These are phyloP conservation scores for Chrysocyon brachyurus DNA, from an alignment of 2,797 vertebrate species.

Conservation along the genomic window DNA sequence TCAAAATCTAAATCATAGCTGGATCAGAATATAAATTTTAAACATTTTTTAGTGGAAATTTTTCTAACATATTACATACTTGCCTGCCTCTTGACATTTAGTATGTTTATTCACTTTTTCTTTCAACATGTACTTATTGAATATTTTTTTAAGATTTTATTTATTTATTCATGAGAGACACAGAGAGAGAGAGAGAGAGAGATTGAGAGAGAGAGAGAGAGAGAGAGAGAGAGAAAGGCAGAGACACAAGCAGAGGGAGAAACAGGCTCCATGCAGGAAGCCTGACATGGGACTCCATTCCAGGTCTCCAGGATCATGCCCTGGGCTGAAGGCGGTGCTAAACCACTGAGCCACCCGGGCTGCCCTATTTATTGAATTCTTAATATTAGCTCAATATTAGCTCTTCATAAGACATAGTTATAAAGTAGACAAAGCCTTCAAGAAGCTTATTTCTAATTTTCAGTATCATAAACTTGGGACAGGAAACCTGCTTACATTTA, in stretches of 20 bases:
- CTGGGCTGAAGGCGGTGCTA: too few species aligned
- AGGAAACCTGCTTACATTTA: not conserved
- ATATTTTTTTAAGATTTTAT: not conserved
- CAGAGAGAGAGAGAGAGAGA: too few species aligned
- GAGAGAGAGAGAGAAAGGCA: too few species aligned
- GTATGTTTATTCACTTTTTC: not conserved
- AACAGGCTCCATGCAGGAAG: too few species aligned
- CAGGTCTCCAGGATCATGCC: too few species aligned
- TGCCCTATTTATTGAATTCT: not conserved
- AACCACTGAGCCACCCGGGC: too few species aligned
- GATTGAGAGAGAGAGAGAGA: too few species aligned
- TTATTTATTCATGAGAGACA: too few species aligned
- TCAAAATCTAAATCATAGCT: constrained; percentile 13
- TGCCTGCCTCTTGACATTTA: not conserved
- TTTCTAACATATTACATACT: not conserved
- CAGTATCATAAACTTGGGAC: not conserved
- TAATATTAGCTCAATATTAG: not conserved
- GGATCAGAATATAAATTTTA: not conserved
- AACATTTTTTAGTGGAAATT: not conserved
- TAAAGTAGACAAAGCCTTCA: not conserved
- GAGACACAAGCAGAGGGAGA: too few species aligned
- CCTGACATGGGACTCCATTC: too few species aligned
- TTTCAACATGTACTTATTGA: not conserved
- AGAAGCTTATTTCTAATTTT: not conserved
- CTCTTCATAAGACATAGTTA: not conserved